Evolutionary conservation across 2,113 vertebrate genomes (phyloP).

Genomic region (Phasianus colchicus): DNA sequence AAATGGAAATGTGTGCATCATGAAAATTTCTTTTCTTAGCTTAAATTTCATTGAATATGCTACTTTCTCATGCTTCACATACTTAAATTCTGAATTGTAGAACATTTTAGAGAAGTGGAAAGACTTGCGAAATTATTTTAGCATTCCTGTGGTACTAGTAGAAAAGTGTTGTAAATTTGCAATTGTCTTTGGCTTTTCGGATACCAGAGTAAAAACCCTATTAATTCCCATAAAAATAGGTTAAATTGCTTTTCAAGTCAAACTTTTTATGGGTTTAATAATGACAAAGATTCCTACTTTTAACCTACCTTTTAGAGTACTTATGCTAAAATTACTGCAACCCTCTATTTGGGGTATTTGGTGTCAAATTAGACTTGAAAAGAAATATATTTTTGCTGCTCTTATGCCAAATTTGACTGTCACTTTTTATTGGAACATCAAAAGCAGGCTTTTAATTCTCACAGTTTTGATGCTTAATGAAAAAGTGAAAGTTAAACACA

Average conservation of each 20-base stretch:
- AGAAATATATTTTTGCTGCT: slow-evolving; percentile 66
- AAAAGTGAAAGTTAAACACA: slow-evolving; percentile 85
- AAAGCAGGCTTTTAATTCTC: slow-evolving; percentile 82
- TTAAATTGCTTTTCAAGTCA: slow-evolving; percentile 2
- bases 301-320: slow-evolving; percentile 17
- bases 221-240: not conserved
- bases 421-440: slow-evolving; percentile 80
- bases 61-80: not conserved
- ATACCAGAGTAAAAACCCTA: not conserved
- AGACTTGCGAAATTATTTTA: not conserved
- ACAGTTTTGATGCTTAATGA: slow-evolving; percentile 85
- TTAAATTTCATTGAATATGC: not conserved
- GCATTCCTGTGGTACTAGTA: not conserved
- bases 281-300: not conserved
- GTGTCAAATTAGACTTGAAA: slow-evolving; percentile 55
- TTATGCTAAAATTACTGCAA: slow-evolving; percentile 17
- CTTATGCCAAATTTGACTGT: slow-evolving; percentile 81
- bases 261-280: not conserved
- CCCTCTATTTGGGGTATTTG: slow-evolving; percentile 30
- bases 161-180: not conserved
- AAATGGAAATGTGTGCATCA: not conserved
- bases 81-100: not conserved
- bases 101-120: not conserved
- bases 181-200: not conserved
- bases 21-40: not conserved